Evolutionary conservation across 1,140 invertebrate genomes (phyloP).

Genomic region (Anthonomus grandis): DNA sequence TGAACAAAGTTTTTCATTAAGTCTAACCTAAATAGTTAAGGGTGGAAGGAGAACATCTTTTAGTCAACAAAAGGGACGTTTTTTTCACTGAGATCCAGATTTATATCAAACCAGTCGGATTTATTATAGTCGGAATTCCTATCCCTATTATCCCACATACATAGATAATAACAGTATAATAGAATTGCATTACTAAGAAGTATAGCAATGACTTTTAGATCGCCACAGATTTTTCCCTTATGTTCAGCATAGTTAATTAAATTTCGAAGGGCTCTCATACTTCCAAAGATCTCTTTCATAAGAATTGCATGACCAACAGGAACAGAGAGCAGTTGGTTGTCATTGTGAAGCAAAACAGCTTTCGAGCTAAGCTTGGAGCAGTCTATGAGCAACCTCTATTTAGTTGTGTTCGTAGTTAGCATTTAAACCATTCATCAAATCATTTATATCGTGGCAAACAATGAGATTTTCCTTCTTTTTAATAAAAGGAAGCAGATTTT

Average conservation of each 20-base stretch:
- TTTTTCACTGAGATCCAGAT: conserved; percentile 9
- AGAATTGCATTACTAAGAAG: conserved; percentile 42
- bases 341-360: conserved; percentile 17
- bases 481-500: neutral
- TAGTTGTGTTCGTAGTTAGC: neutral
- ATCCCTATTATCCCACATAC: conserved; percentile 47
- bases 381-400: conserved; percentile 22
- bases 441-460: conserved; percentile 9
- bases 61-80: conserved; percentile 21
- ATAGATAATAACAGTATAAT: conserved; percentile 46
- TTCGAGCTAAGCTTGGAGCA: conserved; percentile 19
- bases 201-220: conserved; percentile 44
- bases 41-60: conserved; percentile 37
- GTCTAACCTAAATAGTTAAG: conserved; percentile 46
- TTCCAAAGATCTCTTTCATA: conserved; percentile 21
- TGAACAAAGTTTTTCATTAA: conserved; percentile 50
- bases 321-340: conserved; percentile 16
- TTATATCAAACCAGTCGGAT: conserved; percentile 15
- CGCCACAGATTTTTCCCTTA: conserved; percentile 39
- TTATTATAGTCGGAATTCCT: conserved; percentile 37
- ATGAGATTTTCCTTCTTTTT: conserved; percentile 13
- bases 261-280: conserved; percentile 17
- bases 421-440: neutral
- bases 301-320: conserved; percentile 12
- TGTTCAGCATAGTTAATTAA: conserved; percentile 24